Evolutionary conservation across 2,888 invertebrate species (phyloP), one percentile per base, ranked within the genome.

Genomic region (Phorcus lineatus): DNA sequence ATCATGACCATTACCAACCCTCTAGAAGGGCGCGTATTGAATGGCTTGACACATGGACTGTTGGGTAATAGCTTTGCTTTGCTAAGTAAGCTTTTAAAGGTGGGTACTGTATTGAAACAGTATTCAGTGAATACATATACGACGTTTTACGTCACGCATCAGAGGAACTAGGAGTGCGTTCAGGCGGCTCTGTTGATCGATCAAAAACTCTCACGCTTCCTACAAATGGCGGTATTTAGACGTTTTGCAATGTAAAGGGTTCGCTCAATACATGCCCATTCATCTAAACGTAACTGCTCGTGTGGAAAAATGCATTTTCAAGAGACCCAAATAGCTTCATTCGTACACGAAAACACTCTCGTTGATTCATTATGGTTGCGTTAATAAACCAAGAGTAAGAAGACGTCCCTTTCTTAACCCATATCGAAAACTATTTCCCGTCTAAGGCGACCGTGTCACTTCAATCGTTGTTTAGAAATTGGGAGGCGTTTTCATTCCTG

Each of bases 261-360:
- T 13, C 62, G 62, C 62, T 62, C 62, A 62, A 22, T 62, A 28
- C 62, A 28, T 17, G 17, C 28, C 62, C 62, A 62, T 62, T 62
- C 22, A 62, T 28, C 28, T 13, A 24, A 62, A 62, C 28, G 62
- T 62, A 28, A 62, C 62, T 28, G 62, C 62, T 62, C 62, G 62
- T 17, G 28, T 62, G 62, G 62, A 62, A 62, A 62, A 62, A 62
- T 62, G 62, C 24, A 62, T 62, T 62, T 62, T 62, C 62, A 24
- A 62, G 62, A 62, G 62, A 62, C 62, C 62, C 24, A 62, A 62
- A 62, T 62, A 28, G 62, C 62, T 62, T 62, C 62, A 62, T 62
- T 62, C 28, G 62, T 62, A 62, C 62, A 62, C 62, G 62, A 62
- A 62, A 62, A 62, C 62, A 62, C 62, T 62, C 62, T 62, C 62